phyloP scores from a whole-genome alignment of 2,113 vertebrate genomes.

The Gnathonemus longibarbis region DNA sequence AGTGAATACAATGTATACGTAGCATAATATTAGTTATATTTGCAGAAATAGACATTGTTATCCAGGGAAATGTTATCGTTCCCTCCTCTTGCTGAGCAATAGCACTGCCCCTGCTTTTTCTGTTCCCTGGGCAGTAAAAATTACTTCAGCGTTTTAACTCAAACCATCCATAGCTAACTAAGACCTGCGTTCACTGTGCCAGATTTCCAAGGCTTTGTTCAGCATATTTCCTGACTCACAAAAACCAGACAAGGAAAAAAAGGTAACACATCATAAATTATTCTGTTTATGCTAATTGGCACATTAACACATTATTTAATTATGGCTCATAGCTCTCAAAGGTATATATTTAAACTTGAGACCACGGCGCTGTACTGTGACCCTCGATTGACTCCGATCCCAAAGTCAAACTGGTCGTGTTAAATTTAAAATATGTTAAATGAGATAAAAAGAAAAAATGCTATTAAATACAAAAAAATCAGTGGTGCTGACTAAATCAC shows the following conservation, averaged over 20 bases:
- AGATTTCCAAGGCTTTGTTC: neutral
- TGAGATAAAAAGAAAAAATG: neutral
- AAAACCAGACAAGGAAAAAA: constrained; percentile 11
- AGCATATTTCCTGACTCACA: neutral
- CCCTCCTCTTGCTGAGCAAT: neutral
- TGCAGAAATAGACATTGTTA: neutral
- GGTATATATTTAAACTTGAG: constrained; percentile 11
- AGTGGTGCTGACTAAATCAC: neutral
- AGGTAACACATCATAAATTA: constrained; percentile 18
- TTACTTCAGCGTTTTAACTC: neutral
- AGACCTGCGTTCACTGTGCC: neutral
- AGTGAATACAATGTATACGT: neutral
- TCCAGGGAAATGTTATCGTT: neutral
- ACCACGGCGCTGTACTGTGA: neutral
- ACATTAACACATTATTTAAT: constrained; percentile 18
- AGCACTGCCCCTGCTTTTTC: neutral
- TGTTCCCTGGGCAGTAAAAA: neutral
- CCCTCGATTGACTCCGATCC: neutral
- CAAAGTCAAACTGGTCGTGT: neutral
- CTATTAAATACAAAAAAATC: neutral
- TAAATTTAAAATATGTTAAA: neutral
- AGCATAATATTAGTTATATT: neutral
- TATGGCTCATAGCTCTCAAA: constrained; percentile 8
- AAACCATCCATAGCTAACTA: neutral
- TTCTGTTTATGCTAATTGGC: constrained; percentile 16